Evolutionary conservation across 2,888 invertebrate species (phyloP).

Genomic region (Eupithecia subumbrata): DNA sequence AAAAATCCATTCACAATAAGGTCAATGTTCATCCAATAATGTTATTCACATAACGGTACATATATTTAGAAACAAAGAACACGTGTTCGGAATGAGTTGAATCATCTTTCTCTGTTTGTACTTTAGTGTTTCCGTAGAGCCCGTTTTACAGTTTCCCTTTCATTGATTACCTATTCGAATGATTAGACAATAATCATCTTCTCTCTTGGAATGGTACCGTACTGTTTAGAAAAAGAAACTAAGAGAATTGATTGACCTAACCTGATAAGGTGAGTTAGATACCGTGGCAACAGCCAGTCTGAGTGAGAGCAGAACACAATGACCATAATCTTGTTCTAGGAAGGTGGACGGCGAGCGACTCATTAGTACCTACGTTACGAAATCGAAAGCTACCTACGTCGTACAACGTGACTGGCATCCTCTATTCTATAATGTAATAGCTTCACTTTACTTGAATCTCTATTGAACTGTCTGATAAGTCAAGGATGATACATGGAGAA

Average conservation of each 20-base stretch:
- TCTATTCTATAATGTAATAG: slow-evolving; percentile 5
- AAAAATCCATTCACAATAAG: slow-evolving; percentile 55
- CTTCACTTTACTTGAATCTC: slow-evolving; percentile 11
- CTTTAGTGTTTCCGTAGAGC: slow-evolving; percentile 61
- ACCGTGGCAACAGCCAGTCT: slow-evolving; percentile 11
- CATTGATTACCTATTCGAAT: slow-evolving; percentile 29
- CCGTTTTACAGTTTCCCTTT: slow-evolving; percentile 61
- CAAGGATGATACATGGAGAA: neutral
- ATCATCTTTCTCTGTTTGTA: slow-evolving; percentile 66
- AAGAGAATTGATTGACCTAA: neutral
- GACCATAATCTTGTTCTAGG: slow-evolving; percentile 66
- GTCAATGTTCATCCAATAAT: slow-evolving; percentile 68
- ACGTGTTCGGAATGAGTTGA: slow-evolving; percentile 74
- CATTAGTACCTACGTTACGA: slow-evolving; percentile 62
- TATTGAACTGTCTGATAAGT: slow-evolving; percentile 10
- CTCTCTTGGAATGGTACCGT: neutral
- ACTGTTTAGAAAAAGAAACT: slow-evolving; percentile 6
- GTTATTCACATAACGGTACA: slow-evolving; percentile 68
- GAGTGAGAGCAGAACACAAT: slow-evolving; percentile 69
- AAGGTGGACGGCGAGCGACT: slow-evolving; percentile 46
- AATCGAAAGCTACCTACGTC: slow-evolving; percentile 58
- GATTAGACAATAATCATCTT: neutral
- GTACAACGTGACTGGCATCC: slow-evolving; percentile 12
- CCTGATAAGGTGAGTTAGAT: slow-evolving; percentile 1
- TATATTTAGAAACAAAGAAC: slow-evolving; percentile 70